Evolutionary conservation across 2,113 vertebrate genomes (phyloP), one percentile per base, ranked within the genome.

Genomic region (Bombycilla garrulus): DNA sequence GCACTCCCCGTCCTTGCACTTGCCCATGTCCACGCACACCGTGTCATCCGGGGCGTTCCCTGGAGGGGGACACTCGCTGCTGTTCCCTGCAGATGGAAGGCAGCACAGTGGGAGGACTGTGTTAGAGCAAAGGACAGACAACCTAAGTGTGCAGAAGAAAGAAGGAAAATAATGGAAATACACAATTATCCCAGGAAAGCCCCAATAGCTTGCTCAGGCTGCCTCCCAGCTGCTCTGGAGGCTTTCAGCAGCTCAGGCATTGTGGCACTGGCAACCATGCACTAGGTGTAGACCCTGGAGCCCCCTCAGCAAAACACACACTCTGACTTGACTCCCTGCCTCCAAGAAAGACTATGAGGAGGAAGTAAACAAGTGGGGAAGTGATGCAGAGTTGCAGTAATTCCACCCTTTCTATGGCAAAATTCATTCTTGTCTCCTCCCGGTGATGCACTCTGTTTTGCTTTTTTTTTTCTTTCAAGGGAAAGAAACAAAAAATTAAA

Each of bases 21-120:
- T 98, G 29, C 99, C 99, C 42, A 98, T 98, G 96, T 99, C 99
- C 36, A 99, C 98, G 3, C 99, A 99, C 53, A 98, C 96, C 0
- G 98, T 99, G 70, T 98, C 74, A 42, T 99, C 97, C 0, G 76
- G 73, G 3, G 99, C 99, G 5, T 99, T 98, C 74, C 97, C 98
- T 1, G 99, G 99, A 21, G 98, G 97, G 13, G 99, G 99, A 72
- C 99, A 99, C 35, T 99, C 98, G 4, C 99, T 99, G 97, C 98
- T 99, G 93, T 97, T 98, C 48, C 99, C 99, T 99, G 45, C 22
- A 44, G 88, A 65, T 7, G 53, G 25, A 38, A 44, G 88, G 15
- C 31, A 24, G 82, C 66, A 91, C 10, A 12, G 36, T 12, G 36
- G 31, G 56, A 85, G 15, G 29, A 25, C 40, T 38, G 31, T 6